Conservation (phyloP, 1,140 invertebrate genomes). For the Lordiphosa stackelbergi region DNA sequence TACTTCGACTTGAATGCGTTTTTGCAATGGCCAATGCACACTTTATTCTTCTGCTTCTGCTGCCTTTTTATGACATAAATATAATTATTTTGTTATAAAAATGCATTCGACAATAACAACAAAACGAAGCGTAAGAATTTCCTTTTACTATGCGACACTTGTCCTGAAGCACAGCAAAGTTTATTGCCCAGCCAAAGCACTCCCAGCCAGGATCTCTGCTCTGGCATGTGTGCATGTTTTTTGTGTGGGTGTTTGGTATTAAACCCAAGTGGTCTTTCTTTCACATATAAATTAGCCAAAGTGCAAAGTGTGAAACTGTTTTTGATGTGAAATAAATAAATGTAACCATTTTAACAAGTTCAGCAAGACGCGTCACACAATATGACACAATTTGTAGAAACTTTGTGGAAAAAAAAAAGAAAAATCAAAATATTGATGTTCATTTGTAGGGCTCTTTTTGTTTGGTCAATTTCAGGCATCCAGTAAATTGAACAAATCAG, state of each 20-base stretch:
- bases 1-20: constrained; percentile 55
- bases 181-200: constrained; percentile 21
- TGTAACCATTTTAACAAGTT: too few species aligned
- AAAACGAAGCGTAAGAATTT: neutral
- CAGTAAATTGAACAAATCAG: too few species aligned
- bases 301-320: neutral
- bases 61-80: constrained; percentile 46
- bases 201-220: neutral
- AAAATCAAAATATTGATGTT: too few species aligned
- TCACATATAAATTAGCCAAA: constrained; percentile 25
- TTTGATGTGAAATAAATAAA: too few species aligned
- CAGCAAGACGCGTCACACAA: too few species aligned
- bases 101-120: constrained; percentile 41
- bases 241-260: neutral
- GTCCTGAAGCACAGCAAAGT: constrained; percentile 42
- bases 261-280: constrained; percentile 26
- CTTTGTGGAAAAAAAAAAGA: too few species aligned
- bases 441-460: too few species aligned
- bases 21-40: constrained; percentile 36
- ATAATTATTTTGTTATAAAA: constrained; percentile 71
- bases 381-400: too few species aligned
- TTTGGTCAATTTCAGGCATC: too few species aligned
- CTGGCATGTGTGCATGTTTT: neutral
- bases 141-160: constrained; percentile 34
- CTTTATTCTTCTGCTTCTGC: neutral